Evolutionary conservation across 2,888 invertebrate genomes (phyloP).

Genomic region (Oasisia sp.): DNA sequence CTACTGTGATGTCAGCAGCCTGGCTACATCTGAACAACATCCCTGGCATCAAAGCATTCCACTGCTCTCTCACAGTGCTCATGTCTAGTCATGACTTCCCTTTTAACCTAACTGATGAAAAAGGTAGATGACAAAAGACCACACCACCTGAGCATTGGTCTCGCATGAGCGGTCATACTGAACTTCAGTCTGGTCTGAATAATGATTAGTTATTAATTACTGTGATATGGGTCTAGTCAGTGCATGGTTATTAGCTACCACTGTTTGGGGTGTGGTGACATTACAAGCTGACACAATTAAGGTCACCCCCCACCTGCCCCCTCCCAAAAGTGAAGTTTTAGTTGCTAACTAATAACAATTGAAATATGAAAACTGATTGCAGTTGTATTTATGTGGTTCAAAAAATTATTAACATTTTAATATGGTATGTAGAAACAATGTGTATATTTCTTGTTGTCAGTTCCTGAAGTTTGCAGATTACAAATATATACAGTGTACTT

Average conservation of each 20-base stretch:
- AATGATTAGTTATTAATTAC: background rate
- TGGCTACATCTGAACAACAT: background rate
- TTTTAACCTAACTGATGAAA: background rate
- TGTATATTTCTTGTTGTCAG: background rate
- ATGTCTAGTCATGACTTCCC: background rate
- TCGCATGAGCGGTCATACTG: background rate
- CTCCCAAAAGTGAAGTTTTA: background rate
- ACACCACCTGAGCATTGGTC: background rate
- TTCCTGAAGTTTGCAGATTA: too few species aligned
- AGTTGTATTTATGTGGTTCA: background rate
- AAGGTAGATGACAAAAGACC: background rate
- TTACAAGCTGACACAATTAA: too few species aligned
- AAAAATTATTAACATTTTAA: background rate
- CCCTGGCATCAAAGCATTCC: conserved; percentile 13
- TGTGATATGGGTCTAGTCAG: too few species aligned
- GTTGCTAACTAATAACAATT: background rate
- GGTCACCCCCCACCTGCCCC: too few species aligned
- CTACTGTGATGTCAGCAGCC: background rate
- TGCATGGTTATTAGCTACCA: too few species aligned
- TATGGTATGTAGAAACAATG: background rate
- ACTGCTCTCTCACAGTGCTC: background rate
- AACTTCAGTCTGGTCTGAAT: background rate
- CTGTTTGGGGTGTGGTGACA: too few species aligned
- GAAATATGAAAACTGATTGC: background rate
- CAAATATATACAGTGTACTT: too few species aligned